phyloP scores from a whole-genome alignment of 2,888 invertebrate species.

The Orthosia incerta region DNA sequence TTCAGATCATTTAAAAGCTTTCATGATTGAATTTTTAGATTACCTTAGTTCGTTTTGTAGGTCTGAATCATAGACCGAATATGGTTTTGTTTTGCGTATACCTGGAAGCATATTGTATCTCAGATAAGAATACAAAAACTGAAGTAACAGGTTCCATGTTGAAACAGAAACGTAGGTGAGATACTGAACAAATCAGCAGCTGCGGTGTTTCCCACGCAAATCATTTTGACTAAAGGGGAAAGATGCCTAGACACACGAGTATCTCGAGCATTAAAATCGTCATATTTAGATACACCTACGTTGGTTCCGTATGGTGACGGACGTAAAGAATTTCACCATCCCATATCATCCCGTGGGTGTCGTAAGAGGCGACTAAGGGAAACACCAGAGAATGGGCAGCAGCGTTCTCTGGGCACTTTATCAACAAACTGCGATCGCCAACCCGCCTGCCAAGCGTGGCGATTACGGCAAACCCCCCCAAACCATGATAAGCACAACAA shows the following conservation, averaged over 20 bases:
- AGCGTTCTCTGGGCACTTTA: too few relatives aligned
- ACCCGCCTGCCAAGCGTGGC: too few relatives aligned
- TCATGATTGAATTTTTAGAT: neutral
- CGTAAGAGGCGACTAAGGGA: too few relatives aligned
- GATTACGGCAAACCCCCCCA: too few relatives aligned
- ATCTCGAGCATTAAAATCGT: conserved; percentile 9
- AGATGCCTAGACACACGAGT: conserved; percentile 45
- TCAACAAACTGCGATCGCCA: too few relatives aligned
- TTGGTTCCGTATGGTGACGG: too few relatives aligned
- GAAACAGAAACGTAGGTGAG: conserved; percentile 47
- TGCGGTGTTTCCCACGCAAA: conserved; percentile 60
- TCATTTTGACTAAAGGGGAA: conserved; percentile 43
- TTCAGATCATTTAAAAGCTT: neutral
- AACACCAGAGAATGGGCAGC: too few relatives aligned
- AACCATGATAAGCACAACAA: too few relatives aligned
- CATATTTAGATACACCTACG: conserved; percentile 10
- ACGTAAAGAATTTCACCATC: too few relatives aligned
- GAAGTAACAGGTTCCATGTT: conserved; percentile 32
- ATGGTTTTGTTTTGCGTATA: neutral
- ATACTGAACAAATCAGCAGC: conserved; percentile 44
- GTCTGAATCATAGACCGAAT: neutral
- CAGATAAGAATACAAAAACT: conserved; percentile 25
- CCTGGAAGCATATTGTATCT: too few relatives aligned
- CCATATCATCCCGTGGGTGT: too few relatives aligned
- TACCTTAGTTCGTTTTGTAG: neutral